A percentile compares a stretch with the other conserved stretches of the same genome.
Conservation (phyloP, 2,888 invertebrate species). For the Lithophane leautieri region DNA sequence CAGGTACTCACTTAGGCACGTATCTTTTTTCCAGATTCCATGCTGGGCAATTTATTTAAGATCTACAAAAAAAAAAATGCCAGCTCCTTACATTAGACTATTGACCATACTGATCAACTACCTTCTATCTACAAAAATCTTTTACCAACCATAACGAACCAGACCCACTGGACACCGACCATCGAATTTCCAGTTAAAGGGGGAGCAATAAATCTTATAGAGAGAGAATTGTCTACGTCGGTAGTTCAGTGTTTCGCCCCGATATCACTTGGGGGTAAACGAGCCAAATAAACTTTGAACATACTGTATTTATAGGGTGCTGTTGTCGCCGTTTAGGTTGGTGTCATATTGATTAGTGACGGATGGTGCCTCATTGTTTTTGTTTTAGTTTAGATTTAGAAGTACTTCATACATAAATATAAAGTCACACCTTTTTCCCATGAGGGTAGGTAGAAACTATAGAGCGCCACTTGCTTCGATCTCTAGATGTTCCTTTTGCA, state of each 20-base stretch:
- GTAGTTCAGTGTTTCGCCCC: conserved; percentile 53
- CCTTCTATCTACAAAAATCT: too few species aligned
- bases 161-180: conserved; percentile 12
- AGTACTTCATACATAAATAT: too few species aligned
- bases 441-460: neutral
- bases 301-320: conserved; percentile 27
- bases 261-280: conserved; percentile 54
- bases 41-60: too few species aligned
- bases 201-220: conserved; percentile 76
- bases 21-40: too few species aligned
- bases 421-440: too few species aligned
- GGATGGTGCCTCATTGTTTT: neutral
- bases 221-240: conserved; percentile 70
- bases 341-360: conserved; percentile 17
- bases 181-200: conserved; percentile 75
- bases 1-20: too few species aligned
- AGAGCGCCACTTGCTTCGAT: neutral
- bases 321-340: conserved; percentile 24
- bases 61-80: too few species aligned
- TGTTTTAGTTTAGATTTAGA: neutral
- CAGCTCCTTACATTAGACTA: neutral
- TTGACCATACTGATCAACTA: neutral
- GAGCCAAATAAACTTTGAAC: conserved; percentile 46
- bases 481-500: neutral
- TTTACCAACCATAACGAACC: conserved; percentile 5